phyloP scores from a whole-genome alignment of 2,113 vertebrate genomes.

The Mellivora capensis region DNA sequence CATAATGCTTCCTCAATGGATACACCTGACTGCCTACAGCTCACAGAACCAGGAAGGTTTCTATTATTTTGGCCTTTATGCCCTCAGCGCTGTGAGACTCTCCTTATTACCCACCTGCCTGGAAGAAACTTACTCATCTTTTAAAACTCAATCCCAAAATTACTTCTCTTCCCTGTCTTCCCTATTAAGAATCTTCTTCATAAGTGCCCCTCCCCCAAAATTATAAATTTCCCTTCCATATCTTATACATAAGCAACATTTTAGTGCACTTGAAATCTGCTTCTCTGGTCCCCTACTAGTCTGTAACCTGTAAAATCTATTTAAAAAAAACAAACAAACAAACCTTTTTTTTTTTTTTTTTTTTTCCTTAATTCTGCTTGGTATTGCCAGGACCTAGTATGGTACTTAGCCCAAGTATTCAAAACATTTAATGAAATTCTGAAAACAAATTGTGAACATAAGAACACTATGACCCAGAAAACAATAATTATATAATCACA shows the following conservation, averaged over 20 bases:
- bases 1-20: background rate
- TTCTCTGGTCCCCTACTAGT: background rate
- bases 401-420: background rate
- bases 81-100: background rate
- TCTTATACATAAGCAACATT: background rate
- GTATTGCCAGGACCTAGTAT: background rate
- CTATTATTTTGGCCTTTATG: background rate
- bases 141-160: background rate
- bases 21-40: background rate
- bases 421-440: constrained; percentile 25
- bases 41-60: background rate
- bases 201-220: background rate
- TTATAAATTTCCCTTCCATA: background rate
- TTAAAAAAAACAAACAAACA: too few relatives aligned
- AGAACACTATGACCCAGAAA: background rate
- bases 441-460: constrained; percentile 27
- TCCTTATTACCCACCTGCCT: background rate
- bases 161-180: background rate
- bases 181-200: background rate
- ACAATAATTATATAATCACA: background rate
- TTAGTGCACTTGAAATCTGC: background rate
- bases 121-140: background rate
- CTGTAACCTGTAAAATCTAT: background rate
- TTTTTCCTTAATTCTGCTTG: background rate
- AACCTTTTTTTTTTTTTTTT: background rate